These are phyloP conservation scores for Canis aureus DNA, from an alignment of 2,113 vertebrate species.

Conservation along the genomic window DNA sequence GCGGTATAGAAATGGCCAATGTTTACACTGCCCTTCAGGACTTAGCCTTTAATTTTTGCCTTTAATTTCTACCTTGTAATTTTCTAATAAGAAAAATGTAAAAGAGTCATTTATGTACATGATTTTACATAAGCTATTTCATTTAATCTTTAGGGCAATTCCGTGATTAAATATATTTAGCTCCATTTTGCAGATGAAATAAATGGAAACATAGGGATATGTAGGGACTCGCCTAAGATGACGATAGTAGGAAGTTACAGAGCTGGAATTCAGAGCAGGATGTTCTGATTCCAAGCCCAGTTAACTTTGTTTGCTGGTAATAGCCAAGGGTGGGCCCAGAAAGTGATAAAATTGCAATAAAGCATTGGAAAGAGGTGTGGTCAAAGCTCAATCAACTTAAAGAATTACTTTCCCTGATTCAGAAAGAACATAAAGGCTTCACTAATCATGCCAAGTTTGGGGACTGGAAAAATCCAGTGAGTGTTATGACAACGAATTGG, in stretches of 20 bases:
- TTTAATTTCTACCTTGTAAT: slow-evolving; percentile 37
- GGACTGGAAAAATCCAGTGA: neutral
- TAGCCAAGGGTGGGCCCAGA: neutral
- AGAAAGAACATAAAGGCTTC: neutral
- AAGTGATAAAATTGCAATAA: neutral
- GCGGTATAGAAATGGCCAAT: neutral
- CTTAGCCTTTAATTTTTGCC: neutral
- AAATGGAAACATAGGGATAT: neutral
- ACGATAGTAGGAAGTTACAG: neutral
- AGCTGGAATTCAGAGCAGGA: neutral
- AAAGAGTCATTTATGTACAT: neutral
- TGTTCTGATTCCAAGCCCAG: neutral
- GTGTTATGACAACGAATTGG: neutral
- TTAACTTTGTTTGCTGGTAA: neutral
- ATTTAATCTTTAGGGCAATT: neutral
- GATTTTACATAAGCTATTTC: neutral
- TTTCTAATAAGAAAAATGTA: neutral
- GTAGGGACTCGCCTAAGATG: neutral
- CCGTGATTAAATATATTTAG: neutral
- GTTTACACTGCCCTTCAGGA: neutral
- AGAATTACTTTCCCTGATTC: neutral
- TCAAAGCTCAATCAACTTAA: neutral
- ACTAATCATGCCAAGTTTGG: neutral
- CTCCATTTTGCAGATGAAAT: neutral
- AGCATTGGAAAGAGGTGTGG: neutral